These are phyloP conservation scores for Acanthopleura granulata DNA, from an alignment of 2,888 invertebrate genomes.

Conservation along the genomic window DNA sequence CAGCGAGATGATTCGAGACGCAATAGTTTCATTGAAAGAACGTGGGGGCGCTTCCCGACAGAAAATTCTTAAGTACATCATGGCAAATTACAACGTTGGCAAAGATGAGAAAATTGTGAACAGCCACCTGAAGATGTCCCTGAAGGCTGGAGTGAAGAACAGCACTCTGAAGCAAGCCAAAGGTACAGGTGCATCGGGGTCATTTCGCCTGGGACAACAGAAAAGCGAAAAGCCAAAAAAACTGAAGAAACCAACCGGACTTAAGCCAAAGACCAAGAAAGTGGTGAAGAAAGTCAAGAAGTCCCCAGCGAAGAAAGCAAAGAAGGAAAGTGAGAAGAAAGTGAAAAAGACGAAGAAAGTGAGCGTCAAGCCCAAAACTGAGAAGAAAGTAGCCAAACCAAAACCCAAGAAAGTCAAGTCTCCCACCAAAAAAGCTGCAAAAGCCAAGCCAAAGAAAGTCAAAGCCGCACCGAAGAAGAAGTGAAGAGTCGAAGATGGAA, in stretches of 20 bases:
- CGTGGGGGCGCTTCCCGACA: constrained; percentile 64
- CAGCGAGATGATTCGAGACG: constrained; percentile 63
- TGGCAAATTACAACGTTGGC: constrained; percentile 56
- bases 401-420: constrained; percentile 38
- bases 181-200: constrained; percentile 38
- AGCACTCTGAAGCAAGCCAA: constrained; percentile 52
- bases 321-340: constrained; percentile 29
- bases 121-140: constrained; percentile 53
- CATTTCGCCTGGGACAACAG: constrained; percentile 33
- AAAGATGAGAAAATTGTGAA: constrained; percentile 44
- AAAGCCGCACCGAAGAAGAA: constrained; percentile 25
- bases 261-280: constrained; percentile 33
- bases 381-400: not conserved
- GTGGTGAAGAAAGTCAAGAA: not conserved
- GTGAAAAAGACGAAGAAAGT: constrained; percentile 38
- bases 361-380: not conserved
- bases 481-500: no score
- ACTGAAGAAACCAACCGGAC: not conserved
- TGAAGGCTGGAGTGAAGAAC: constrained; percentile 52
- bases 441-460: constrained; percentile 40
- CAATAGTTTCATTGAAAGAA: constrained; percentile 61
- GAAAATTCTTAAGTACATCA: constrained; percentile 66
- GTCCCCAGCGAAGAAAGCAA: constrained; percentile 2
- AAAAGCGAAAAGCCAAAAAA: constrained; percentile 24
- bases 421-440: constrained; percentile 39